Evolutionary conservation across 2,797 vertebrate genomes (phyloP), one percentile per base, ranked within the genome.

Genomic region (Peromyscus melanophrys): DNA sequence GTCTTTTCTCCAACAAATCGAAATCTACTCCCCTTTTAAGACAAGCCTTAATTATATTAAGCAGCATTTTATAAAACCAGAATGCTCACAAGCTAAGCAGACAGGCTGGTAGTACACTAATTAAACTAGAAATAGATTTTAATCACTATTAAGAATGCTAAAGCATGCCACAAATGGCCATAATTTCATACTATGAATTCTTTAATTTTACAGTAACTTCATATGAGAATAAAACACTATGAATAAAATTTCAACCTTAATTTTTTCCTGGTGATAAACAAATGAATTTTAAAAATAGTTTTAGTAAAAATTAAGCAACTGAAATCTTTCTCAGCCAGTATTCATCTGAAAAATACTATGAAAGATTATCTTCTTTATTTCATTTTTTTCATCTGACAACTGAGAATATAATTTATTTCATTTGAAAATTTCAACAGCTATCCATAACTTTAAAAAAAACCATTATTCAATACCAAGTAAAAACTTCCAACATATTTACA

Each of bases 311-410:
- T 0, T 77, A 52, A 25, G 6, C 2, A 96, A 67, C 11, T 78
- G 31, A 89, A 94, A 34, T 81, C 93, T 69, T 95, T 69, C 78
- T 97, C 49, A 93, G 67, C n/a, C 82, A 81, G n/a, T 82, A 96
- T 67, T 89, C 87, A 96, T 86, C 67, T 84, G 52, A 89, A 46
- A 83, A 95, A 83, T 89, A 40, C 7, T 80, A 57, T 43, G 40
- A 76, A 43, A 95, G 12, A 94, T 59, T 94, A 40, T 12, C 8
- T 75, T 82, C 61, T 92, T 90, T 67, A 93, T 88, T 94, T 95
- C 8, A 40, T 88, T 92, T 88, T 96, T 40, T 63, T 80, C 4
- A 92, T 78, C 6, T 93, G n/a, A 93, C 88, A 96, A 92, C 10
- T 43, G 63, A 88, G 63, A 84, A 77, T 40, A 49, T 0, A 57